Evolutionary conservation across 2,797 vertebrate genomes (phyloP), one percentile per base, ranked within the genome.

Genomic region (Amphiprion clarkii): DNA sequence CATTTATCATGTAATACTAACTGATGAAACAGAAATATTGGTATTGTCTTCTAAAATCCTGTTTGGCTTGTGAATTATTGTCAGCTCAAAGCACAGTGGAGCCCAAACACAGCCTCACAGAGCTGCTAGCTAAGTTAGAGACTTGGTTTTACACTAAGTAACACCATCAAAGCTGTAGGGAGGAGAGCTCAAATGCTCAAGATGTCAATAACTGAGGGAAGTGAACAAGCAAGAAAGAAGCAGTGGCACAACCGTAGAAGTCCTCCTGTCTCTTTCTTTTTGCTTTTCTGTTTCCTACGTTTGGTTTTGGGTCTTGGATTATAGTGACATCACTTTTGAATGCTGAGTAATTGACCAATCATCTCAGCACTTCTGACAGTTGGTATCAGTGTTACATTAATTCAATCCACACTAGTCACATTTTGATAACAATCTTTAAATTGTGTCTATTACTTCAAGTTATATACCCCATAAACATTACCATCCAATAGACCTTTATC

Each of bases 401-500:
- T 60, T 5, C 42, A 72, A 78, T 80, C 62, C 54, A 31, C 59
- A 42, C 6, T 25, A 58, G 61, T 79, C 61, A 80, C 42, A 72
- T 62, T 76, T 62, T 73, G 51, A 73, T 79, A 62, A 19, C 39
- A 55, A 77, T 84, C 77, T 67, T 77, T 59, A 55, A 76, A 42
- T 81, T 60, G 54, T 65, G 54, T 70, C 19, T 58, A 51, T 78
- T 78, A 67, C 73, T 79, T 85, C 19, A 78, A 71, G 74, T 83
- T 70, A 64, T 74, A 63, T 54, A 57, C 74, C 57, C 44, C 64
- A 29, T 67, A 57, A 54, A 69, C 59, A 67, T 61, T 16, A 52
- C 9, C 23, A 62, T 60, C 54, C 58, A 66, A 3, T 46, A 6
- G 27, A 42, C 39, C 55, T 82, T 82, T 82, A 85, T 89, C 87